Evolutionary conservation across 1,140 invertebrate genomes (phyloP), one percentile per base, ranked within the genome.

Genomic region (Octopus bimaculoides): DNA sequence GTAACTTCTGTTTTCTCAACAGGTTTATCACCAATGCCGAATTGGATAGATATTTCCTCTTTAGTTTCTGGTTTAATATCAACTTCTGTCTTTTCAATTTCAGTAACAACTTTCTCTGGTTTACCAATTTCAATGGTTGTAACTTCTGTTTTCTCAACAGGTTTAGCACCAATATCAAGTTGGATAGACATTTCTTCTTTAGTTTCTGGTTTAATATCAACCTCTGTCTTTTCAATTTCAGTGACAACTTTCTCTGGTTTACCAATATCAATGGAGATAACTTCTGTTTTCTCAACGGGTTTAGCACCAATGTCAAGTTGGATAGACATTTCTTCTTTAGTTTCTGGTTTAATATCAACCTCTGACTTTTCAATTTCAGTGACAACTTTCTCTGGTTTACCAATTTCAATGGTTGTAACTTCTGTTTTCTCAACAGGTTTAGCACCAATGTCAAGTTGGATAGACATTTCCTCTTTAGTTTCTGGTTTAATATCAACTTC

Each of bases 171-270:
- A 66, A 66, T n/a, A 1, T 66, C 61, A 14, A 10, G 9, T n/a
- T 66, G 9, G n/a, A 66, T 66, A 66, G 61, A 66, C 9, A n/a
- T 9, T 74, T 20, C 20, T 74, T 10, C 71, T 74, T 74, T 20
- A 74, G 71, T 41, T 20, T 74, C 71, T 74, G 41, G 17, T 7
- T 8, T 61, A 61, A 61, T 61, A 61, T 61, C 56, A 61, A 14
- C 14, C 7, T 8, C 56, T 61, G 7, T 61, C 14, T 61, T 78
- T 66, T 78, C 66, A 71, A 83, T 73, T 52, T 80, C 81, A 77
- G 56, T 52, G 54, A 75, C 76, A 53, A 75, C 73, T 56, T 61
- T 55, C 0, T 41, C 26, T 0, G 0, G 26, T 41, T 41, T 41
- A 41, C 26, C 26, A 41, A 41, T 41, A 41, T 75, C 77, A 75